phyloP scores from a whole-genome alignment of 2,888 invertebrate genomes.

The Patella caerulea region DNA sequence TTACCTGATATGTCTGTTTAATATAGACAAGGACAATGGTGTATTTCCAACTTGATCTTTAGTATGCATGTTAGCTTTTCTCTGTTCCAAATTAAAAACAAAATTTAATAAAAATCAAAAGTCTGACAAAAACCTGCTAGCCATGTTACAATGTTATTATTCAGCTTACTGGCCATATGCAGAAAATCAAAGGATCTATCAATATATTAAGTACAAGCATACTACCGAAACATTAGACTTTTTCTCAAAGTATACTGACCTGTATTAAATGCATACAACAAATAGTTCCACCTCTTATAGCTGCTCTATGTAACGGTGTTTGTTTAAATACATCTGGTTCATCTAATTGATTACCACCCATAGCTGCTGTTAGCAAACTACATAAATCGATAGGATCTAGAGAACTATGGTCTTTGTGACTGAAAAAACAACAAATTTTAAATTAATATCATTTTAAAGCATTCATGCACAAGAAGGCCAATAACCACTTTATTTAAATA shows the following conservation, averaged over 20 bases:
- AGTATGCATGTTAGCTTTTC: constrained; percentile 62
- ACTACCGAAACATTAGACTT: no score
- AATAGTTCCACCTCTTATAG: constrained; percentile 73
- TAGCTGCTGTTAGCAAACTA: constrained; percentile 68
- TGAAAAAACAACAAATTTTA: constrained; percentile 33
- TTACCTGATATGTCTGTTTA: constrained; percentile 71
- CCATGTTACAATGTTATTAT: no score
- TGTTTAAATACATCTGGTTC: constrained; percentile 65
- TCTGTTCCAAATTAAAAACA: constrained; percentile 50
- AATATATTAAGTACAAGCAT: no score
- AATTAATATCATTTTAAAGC: background rate
- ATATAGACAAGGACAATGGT: constrained; percentile 72
- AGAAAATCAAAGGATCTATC: no score
- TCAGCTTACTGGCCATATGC: no score
- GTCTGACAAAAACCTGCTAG: no score
- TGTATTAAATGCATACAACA: constrained; percentile 71
- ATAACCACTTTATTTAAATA: no score
- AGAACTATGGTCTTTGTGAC: constrained; percentile 48
- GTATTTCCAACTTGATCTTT: constrained; percentile 72
- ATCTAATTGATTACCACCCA: constrained; percentile 67
- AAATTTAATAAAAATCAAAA: background rate
- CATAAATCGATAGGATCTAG: constrained; percentile 73
- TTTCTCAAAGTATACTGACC: constrained; percentile 42
- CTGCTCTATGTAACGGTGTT: constrained; percentile 72
- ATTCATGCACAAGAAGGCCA: no score